Evolutionary conservation across 2,797 vertebrate species (phyloP).

Genomic region (Poeciliopsis infans): DNA sequence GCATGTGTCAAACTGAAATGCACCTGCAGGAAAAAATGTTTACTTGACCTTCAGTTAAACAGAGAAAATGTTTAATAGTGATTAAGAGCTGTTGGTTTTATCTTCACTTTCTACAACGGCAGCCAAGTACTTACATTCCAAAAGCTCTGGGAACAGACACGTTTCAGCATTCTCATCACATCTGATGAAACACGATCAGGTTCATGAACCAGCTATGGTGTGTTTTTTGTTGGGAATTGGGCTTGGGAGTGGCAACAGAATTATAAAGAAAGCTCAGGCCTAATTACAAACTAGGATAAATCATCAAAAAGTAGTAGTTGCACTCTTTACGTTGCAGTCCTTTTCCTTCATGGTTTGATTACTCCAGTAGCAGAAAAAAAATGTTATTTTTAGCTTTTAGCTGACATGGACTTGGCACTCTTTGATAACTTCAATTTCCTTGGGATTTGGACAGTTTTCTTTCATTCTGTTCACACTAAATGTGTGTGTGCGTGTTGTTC

Average conservation of each 20-base stretch:
- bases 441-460: not conserved
- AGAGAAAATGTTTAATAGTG: conserved; percentile 51
- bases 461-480: conserved; percentile 2
- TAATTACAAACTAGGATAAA: conserved; percentile 74
- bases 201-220: conserved; percentile 66
- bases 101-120: conserved; percentile 37
- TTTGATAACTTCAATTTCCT: not conserved
- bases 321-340: conserved; percentile 16
- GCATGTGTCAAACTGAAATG: conserved; percentile 13
- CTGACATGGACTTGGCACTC: conserved; percentile 9
- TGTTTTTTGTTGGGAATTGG: conserved; percentile 66
- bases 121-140: conserved; percentile 65
- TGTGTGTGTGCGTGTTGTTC: not conserved
- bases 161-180: conserved; percentile 74
- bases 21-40: conserved; percentile 37
- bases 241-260: conserved; percentile 70
- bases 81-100: conserved; percentile 53
- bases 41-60: conserved; percentile 51
- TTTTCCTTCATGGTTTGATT: conserved; percentile 30
- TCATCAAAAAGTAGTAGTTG: conserved; percentile 60
- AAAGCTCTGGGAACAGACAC: conserved; percentile 77
- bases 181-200: conserved; percentile 76
- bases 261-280: conserved; percentile 67
- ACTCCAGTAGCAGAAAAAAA: conserved; percentile 14
- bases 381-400: conserved; percentile 23